Evolutionary conservation across 2,888 invertebrate species (phyloP).

Genomic region (Dicyrtomina minuta): DNA sequence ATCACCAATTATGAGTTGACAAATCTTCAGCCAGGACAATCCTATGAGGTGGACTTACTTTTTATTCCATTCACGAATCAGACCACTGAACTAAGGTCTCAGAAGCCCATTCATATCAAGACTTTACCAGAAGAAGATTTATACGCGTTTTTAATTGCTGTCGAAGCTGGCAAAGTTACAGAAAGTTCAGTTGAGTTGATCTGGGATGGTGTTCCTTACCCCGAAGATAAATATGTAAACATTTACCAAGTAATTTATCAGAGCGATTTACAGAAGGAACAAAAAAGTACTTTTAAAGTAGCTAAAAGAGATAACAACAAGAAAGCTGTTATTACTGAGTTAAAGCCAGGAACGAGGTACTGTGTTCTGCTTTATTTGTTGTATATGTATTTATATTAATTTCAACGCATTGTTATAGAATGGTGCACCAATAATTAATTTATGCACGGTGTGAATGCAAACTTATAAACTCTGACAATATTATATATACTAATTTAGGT

Average conservation of each 20-base stretch:
- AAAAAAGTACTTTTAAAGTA: slow-evolving; percentile 72
- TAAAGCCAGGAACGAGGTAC: slow-evolving; percentile 70
- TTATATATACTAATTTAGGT: slow-evolving; percentile 60
- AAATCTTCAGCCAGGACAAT: slow-evolving; percentile 73
- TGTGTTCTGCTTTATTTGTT: too few relatives aligned
- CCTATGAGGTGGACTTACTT: slow-evolving; percentile 79
- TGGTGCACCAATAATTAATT: too few relatives aligned
- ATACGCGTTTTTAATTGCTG: slow-evolving; percentile 77
- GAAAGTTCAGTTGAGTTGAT: slow-evolving; percentile 74
- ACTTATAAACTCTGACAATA: too few relatives aligned
- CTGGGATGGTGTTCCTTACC: slow-evolving; percentile 83
- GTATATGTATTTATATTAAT: too few relatives aligned
- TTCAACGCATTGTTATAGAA: too few relatives aligned
- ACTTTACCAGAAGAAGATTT: slow-evolving; percentile 75
- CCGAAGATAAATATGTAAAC: slow-evolving; percentile 85
- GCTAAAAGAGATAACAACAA: slow-evolving; percentile 72
- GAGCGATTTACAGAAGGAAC: slow-evolving; percentile 69
- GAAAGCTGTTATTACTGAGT: slow-evolving; percentile 66
- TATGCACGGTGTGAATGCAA: too few relatives aligned
- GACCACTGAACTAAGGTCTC: slow-evolving; percentile 74
- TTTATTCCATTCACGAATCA: slow-evolving; percentile 77
- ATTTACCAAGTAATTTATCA: slow-evolving; percentile 83
- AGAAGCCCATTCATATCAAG: slow-evolving; percentile 68
- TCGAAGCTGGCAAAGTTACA: slow-evolving; percentile 75
- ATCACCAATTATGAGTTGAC: slow-evolving; percentile 75